phyloP scores from a whole-genome alignment of 2,113 vertebrate genomes.

The Psammodynastes pulverulentus region DNA sequence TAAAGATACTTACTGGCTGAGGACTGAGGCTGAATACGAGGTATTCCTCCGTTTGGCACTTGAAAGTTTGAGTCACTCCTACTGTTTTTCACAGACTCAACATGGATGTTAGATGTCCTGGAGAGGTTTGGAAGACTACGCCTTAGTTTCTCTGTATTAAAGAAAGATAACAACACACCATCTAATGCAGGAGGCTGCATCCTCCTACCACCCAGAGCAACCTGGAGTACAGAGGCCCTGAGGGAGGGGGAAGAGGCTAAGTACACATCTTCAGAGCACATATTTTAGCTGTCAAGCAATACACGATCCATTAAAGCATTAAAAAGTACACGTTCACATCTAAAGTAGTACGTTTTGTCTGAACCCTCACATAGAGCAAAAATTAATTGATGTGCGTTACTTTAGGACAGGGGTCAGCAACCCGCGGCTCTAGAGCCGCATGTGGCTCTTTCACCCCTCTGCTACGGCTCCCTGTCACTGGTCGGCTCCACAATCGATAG shows the following conservation, averaged over 20 bases:
- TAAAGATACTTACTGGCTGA: constrained; percentile 86
- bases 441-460: too few species aligned
- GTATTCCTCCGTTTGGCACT: constrained; percentile 94
- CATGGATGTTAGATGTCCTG: constrained; percentile 78
- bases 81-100: constrained; percentile 94
- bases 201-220: background rate
- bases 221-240: background rate
- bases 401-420: too few species aligned
- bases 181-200: background rate
- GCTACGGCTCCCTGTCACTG: too few species aligned
- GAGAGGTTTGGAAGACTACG: constrained; percentile 98
- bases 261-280: background rate
- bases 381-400: background rate
- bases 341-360: background rate
- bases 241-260: background rate
- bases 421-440: too few species aligned
- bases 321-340: background rate
- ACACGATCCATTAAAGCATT: background rate
- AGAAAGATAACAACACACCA: constrained; percentile 36
- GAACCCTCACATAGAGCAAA: background rate
- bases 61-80: constrained; percentile 97
- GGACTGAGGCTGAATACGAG: constrained; percentile 87
- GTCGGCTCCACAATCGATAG: too few species aligned
- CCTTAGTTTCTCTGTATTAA: constrained; percentile 85
- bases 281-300: background rate